phyloP scores from a whole-genome alignment of 2,113 vertebrate genomes.

The Rattus norvegicus region DNA sequence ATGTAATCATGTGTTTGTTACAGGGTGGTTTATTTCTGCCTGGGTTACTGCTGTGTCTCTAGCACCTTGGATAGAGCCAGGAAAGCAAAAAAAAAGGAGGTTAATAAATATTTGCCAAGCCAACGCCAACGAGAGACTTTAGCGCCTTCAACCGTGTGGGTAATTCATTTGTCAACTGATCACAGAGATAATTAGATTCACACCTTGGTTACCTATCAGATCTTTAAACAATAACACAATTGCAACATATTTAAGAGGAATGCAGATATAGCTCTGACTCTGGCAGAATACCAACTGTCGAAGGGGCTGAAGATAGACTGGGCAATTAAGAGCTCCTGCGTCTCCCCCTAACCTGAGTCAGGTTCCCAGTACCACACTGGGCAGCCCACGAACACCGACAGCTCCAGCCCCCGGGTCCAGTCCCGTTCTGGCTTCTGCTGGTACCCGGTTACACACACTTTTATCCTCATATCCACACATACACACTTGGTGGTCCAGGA shows the following conservation, averaged over 20 bases:
- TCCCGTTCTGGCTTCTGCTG: not conserved
- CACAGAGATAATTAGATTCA: slow-evolving; percentile 74
- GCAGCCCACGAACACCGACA: not conserved
- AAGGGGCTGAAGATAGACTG: not conserved
- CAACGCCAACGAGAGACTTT: slow-evolving; percentile 69
- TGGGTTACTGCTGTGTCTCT: not conserved
- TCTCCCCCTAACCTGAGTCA: no score
- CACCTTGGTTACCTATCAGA: slow-evolving; percentile 71
- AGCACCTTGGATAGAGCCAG: not conserved
- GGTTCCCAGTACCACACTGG: not conserved
- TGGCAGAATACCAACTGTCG: slow-evolving; percentile 45
- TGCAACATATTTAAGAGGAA: slow-evolving; percentile 67
- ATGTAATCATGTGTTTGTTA: not conserved
- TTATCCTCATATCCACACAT: not conserved
- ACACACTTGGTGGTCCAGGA: not conserved
- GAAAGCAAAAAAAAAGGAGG: not conserved
- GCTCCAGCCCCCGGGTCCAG: not conserved
- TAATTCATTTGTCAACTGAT: slow-evolving; percentile 66
- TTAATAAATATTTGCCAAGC: slow-evolving; percentile 61
- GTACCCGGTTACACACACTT: not conserved
- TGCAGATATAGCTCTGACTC: slow-evolving; percentile 58
- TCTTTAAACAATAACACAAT: slow-evolving; percentile 79
- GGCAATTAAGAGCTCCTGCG: not conserved
- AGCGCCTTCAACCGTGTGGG: slow-evolving; percentile 72
- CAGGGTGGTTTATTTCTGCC: not conserved